phyloP scores from a whole-genome alignment of 2,113 vertebrate species.

The Muntiacus muntjak region DNA sequence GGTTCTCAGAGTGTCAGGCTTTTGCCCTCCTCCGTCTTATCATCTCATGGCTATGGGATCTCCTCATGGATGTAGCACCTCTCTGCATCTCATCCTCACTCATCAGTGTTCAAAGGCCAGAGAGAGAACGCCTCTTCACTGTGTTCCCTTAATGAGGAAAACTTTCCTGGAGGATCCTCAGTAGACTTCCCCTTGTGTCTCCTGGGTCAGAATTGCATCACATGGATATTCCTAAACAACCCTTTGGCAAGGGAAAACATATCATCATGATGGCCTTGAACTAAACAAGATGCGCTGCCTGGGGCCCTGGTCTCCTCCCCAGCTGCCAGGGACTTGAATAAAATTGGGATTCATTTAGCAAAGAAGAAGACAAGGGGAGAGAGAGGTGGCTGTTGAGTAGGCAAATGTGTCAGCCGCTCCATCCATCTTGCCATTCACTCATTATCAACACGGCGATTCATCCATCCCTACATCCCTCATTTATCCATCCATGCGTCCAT shows the following conservation, averaged over 20 bases:
- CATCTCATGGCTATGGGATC: not conserved
- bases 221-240: not conserved
- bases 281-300: not conserved
- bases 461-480: not conserved
- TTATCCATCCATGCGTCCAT: not conserved
- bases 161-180: not conserved
- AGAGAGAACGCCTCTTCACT: not conserved
- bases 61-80: not conserved
- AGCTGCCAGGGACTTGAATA: not conserved
- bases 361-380: not conserved
- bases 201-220: not conserved
- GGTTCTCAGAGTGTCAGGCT: not conserved
- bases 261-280: not conserved
- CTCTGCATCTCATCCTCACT: not conserved
- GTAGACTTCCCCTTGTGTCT: not conserved
- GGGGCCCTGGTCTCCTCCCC: not conserved
- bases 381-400: not conserved
- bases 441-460: not conserved
- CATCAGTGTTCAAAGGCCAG: not conserved
- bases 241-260: not conserved
- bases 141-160: constrained; percentile 3
- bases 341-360: constrained; percentile 20
- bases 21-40: not conserved
- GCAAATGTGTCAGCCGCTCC: not conserved
- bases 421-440: constrained; percentile 36